These are phyloP conservation scores for Decapterus maruadsi DNA, from an alignment of 2,797 vertebrate species.

Conservation along the genomic window DNA sequence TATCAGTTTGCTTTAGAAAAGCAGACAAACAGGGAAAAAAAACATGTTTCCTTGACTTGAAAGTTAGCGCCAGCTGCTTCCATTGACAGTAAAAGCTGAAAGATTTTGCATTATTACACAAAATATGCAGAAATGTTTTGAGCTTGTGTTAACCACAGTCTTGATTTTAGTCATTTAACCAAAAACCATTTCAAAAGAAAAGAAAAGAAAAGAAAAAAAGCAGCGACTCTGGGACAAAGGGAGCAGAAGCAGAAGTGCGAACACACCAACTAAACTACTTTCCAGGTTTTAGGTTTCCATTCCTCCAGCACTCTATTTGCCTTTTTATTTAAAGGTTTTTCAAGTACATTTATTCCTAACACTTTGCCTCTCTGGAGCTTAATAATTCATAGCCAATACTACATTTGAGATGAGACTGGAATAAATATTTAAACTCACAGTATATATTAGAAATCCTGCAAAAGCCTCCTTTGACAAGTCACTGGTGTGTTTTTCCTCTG, in stretches of 20 bases:
- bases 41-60: too few species aligned
- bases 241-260: neutral
- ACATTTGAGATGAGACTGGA: conserved; percentile 10
- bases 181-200: neutral
- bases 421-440: conserved; percentile 53
- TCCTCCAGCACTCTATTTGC: conserved; percentile 4
- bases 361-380: conserved; percentile 24
- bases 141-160: neutral
- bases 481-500: conserved; percentile 5
- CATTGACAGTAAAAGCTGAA: neutral
- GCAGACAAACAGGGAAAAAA: neutral
- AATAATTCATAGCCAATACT: conserved; percentile 51
- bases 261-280: neutral
- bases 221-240: neutral
- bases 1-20: neutral
- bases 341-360: conserved; percentile 33
- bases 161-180: neutral
- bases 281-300: neutral
- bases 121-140: neutral
- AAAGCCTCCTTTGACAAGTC: conserved; percentile 9
- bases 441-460: conserved; percentile 28
- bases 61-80: too few species aligned
- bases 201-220: too few species aligned
- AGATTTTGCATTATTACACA: neutral
- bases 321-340: conserved; percentile 21